phyloP scores from a whole-genome alignment of 1,140 invertebrate genomes.

The Megalopta genalis region DNA sequence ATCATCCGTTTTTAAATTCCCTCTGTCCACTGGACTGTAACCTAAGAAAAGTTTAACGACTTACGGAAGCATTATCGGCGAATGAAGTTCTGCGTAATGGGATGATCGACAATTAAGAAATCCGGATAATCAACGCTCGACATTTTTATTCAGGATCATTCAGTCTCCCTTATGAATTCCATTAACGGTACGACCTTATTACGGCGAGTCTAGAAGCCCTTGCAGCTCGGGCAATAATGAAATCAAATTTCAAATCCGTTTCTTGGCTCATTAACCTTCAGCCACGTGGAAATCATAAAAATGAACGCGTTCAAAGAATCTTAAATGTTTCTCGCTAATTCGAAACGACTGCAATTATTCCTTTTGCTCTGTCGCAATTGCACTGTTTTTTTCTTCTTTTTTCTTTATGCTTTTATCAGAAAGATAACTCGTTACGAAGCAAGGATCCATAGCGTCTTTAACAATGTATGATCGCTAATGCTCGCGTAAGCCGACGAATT shows the following conservation, averaged over 20 bases:
- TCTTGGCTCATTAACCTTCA: neutral
- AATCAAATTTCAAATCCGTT: neutral
- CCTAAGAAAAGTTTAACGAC: neutral
- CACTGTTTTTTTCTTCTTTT: too few species aligned
- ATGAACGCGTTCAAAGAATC: too few species aligned
- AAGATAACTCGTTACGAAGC: neutral
- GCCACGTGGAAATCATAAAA: too few species aligned
- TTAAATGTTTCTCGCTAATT: too few species aligned
- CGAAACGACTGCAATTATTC: too few species aligned
- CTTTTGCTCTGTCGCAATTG: too few species aligned
- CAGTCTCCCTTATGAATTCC: neutral
- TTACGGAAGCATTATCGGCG: neutral
- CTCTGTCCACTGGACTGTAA: neutral
- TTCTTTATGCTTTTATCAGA: too few species aligned
- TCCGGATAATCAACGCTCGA: neutral
- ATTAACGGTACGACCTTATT: neutral
- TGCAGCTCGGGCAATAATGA: neutral
- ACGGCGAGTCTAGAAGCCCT: neutral
- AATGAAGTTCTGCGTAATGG: neutral
- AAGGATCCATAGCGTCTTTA: neutral
- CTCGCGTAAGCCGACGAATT: neutral
- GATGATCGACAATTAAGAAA: neutral
- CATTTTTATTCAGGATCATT: neutral
- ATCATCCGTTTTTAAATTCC: neutral
- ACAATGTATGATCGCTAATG: constrained; percentile 8